phyloP scores from a whole-genome alignment of 2,888 invertebrate genomes.

The Drosophila tanythrix region DNA sequence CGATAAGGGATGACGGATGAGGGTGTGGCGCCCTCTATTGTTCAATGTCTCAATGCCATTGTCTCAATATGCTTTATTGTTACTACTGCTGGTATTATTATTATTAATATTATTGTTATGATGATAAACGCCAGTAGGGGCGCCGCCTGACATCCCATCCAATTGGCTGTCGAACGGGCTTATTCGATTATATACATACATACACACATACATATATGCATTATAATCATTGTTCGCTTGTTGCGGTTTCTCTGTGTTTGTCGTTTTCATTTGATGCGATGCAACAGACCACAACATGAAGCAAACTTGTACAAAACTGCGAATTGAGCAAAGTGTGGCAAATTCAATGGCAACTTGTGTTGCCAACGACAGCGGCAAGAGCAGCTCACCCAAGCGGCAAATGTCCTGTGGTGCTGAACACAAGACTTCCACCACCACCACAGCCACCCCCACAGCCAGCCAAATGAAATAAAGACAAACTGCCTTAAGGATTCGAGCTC shows the following conservation, averaged over 20 bases:
- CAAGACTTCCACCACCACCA: background rate
- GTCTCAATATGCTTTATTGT: conserved; percentile 12
- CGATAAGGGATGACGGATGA: conserved; percentile 14
- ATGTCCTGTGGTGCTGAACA: conserved; percentile 58
- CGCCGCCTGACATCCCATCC: conserved; percentile 1
- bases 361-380: conserved; percentile 17
- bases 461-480: background rate
- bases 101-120: conserved; percentile 3
- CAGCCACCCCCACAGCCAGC: background rate
- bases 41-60: conserved; percentile 2
- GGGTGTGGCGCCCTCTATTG: conserved; percentile 28
- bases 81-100: background rate
- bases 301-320: conserved; percentile 14
- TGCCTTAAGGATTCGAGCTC: conserved; percentile 11
- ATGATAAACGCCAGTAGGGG: conserved; percentile 13
- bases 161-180: conserved; percentile 18
- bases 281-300: conserved; percentile 37
- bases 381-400: conserved; percentile 54
- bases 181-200: background rate
- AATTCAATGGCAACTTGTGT: conserved; percentile 61
- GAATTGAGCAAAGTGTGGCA: conserved; percentile 19
- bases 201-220: too few species aligned
- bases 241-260: background rate
- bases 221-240: background rate
- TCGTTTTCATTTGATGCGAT: background rate